Conservation (phyloP, 2,113 vertebrate genomes). For the Gymnogyps californianus region DNA sequence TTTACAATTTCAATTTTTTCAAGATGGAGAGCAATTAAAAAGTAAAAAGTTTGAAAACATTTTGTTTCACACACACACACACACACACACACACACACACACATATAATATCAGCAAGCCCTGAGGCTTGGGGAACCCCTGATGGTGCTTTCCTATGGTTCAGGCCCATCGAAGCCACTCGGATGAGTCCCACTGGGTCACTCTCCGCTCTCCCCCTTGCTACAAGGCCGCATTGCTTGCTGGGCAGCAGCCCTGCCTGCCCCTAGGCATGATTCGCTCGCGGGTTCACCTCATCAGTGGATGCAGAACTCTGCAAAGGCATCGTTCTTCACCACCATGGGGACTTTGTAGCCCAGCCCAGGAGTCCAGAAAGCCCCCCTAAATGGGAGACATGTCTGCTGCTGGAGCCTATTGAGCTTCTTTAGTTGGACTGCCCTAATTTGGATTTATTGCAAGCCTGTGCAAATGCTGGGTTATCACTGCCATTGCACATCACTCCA, state of each 20-base stretch:
- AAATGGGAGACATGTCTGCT: neutral
- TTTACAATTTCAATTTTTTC: neutral
- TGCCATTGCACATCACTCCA: neutral
- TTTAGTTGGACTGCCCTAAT: too few relatives aligned
- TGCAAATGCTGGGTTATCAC: neutral
- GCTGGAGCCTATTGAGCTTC: neutral
- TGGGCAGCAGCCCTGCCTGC: neutral
- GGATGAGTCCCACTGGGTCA: neutral
- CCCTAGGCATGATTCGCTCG: neutral
- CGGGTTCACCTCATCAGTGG: rapidly evolving
- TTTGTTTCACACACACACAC: neutral
- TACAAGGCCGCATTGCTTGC: neutral
- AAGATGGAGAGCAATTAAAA: neutral
- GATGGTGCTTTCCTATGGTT: neutral
- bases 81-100: rapidly evolving
- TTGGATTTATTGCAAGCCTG: neutral
- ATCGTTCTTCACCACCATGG: neutral
- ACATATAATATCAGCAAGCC: neutral
- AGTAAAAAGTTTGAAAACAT: neutral
- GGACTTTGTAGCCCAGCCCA: neutral
- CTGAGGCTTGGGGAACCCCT: neutral
- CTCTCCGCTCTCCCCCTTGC: rapidly evolving
- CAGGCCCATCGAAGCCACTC: neutral
- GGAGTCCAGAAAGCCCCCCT: neutral
- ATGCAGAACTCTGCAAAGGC: neutral